These are phyloP conservation scores for Drosophila eohydei DNA, from an alignment of 2,888 invertebrate genomes.

Conservation along the genomic window DNA sequence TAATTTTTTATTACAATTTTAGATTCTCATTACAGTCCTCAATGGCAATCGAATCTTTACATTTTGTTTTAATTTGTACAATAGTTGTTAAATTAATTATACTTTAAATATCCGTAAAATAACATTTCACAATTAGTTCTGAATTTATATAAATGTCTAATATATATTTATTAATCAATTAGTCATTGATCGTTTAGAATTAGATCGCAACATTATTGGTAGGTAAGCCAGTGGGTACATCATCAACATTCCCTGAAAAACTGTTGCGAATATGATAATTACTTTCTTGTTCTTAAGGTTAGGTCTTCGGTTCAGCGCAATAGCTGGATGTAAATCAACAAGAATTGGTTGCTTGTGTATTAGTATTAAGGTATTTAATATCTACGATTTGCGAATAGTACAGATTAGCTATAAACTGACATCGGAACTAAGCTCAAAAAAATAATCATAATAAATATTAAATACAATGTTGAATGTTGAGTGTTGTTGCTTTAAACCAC, in stretches of 20 bases:
- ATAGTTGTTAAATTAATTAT: slow-evolving; percentile 14
- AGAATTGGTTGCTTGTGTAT: not conserved
- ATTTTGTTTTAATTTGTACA: slow-evolving; percentile 3
- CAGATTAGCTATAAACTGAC: slow-evolving; percentile 19
- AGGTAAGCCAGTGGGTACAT: not conserved
- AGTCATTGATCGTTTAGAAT: slow-evolving; percentile 3
- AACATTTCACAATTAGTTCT: slow-evolving; percentile 20
- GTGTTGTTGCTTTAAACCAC: slow-evolving; percentile 2
- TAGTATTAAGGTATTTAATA: slow-evolving; percentile 24
- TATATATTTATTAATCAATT: slow-evolving; percentile 15
- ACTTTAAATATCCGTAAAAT: slow-evolving; percentile 14
- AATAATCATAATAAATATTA: slow-evolving; percentile 18
- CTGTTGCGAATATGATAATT: slow-evolving; percentile 4
- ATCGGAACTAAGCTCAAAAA: slow-evolving; percentile 22
- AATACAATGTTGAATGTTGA: slow-evolving; percentile 30
- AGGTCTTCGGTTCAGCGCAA: not conserved
- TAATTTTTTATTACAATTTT: not conserved
- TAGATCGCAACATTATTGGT: not conserved
- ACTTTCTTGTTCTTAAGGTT: not conserved
- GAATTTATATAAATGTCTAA: slow-evolving; percentile 22
- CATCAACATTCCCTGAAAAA: slow-evolving; percentile 6
- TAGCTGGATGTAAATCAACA: not conserved
- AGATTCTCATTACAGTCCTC: not conserved
- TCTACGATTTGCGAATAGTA: slow-evolving; percentile 33
- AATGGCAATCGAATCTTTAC: not conserved